Percentiles rank a stretch among this genome's conserved stretches.
phyloP scores from a whole-genome alignment of 2,888 invertebrate species.

The Calameuta idolon region DNA sequence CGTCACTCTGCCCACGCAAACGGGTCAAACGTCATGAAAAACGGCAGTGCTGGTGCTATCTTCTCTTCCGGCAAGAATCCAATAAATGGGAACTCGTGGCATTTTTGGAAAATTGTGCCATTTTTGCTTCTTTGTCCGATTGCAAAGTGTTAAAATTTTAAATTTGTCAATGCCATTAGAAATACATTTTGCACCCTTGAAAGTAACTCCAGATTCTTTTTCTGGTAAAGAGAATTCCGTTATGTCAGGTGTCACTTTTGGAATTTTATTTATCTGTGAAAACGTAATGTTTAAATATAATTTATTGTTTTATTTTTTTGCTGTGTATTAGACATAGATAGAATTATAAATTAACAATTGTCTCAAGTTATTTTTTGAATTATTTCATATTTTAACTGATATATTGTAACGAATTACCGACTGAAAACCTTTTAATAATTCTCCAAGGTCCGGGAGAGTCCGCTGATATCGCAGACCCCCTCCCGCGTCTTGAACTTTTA shows the following conservation, averaged over 20 bases:
- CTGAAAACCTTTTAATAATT: too few species aligned
- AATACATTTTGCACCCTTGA: neutral
- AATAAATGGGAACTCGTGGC: neutral
- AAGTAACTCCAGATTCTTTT: neutral
- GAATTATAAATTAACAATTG: neutral
- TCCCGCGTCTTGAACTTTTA: too few species aligned
- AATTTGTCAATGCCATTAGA: neutral
- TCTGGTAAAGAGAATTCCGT: neutral
- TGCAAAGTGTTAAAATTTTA: neutral
- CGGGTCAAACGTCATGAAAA: slow-evolving; percentile 53
- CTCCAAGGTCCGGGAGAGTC: too few species aligned
- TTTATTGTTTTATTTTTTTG: neutral
- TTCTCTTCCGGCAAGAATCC: neutral
- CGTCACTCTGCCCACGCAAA: slow-evolving; percentile 50
- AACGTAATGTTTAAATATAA: neutral
- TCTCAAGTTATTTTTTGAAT: too few species aligned
- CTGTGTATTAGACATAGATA: neutral
- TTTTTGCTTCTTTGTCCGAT: neutral
- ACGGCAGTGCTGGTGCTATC: slow-evolving; percentile 7
- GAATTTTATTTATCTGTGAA: neutral
- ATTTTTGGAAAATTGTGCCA: neutral
- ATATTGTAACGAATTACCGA: too few species aligned
- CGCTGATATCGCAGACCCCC: too few species aligned
- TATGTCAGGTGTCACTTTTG: too few species aligned
- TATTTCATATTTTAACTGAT: too few species aligned